Conservation (phyloP, 2,888 invertebrate genomes). For the Piscicola geometra region DNA sequence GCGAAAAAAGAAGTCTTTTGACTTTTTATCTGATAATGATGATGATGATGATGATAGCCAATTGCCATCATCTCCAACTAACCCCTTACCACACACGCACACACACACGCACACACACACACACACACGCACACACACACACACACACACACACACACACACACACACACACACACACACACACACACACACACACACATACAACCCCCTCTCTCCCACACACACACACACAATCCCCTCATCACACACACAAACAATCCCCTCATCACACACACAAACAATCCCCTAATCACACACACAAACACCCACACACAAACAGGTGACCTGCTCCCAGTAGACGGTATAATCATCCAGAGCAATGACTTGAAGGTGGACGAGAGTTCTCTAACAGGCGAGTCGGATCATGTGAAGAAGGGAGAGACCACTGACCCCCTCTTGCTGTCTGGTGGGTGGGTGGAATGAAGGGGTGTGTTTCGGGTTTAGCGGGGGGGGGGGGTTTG, state of each 20-base stretch:
- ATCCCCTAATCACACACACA: too few relatives aligned
- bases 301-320: too few relatives aligned
- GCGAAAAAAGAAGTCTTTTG: too few relatives aligned
- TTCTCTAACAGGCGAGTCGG: conserved; percentile 96
- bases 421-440: conserved; percentile 90
- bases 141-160: conserved; percentile 15
- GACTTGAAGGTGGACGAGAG: conserved; percentile 98
- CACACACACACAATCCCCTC: not conserved
- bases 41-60: too few relatives aligned
- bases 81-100: too few relatives aligned
- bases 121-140: conserved; percentile 12
- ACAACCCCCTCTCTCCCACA: not conserved
- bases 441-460: conserved; percentile 65
- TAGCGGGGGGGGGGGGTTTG: not conserved
- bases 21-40: too few relatives aligned
- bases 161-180: conserved; percentile 12
- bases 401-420: conserved; percentile 97
- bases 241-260: not conserved
- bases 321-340: conserved; percentile 95
- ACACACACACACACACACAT: not conserved
- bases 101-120: conserved; percentile 10
- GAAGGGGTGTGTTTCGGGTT: not conserved
- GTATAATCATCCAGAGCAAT: conserved; percentile 93
- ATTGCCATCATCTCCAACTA: too few relatives aligned
- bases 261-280: too few relatives aligned